Percentiles rank a stretch among this genome's conserved stretches.
Conservation (phyloP, 2,113 vertebrate species). For the Hydrochoerus hydrochaeris region DNA sequence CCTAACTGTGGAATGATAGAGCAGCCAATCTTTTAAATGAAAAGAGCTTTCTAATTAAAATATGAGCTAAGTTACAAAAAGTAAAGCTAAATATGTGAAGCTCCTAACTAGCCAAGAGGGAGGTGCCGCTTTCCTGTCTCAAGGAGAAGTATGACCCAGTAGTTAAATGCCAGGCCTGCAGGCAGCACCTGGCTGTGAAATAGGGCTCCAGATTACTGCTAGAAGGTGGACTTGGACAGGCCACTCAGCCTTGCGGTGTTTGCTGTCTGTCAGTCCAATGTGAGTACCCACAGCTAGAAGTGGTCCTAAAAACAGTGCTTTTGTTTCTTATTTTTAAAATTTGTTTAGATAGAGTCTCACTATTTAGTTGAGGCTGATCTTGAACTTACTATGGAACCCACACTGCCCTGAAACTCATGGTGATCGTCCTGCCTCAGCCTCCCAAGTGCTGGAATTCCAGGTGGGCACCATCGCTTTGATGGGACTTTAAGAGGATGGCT, state of each 20-base stretch:
- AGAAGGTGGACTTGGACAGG: background rate
- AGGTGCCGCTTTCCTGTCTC: background rate
- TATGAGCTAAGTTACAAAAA: background rate
- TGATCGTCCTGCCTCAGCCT: background rate
- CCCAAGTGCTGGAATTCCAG: background rate
- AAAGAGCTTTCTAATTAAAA: background rate
- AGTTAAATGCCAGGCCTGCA: fast-evolving
- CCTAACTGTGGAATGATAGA: background rate
- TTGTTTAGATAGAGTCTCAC: background rate
- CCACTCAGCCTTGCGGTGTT: fast-evolving
- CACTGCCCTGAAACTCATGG: background rate
- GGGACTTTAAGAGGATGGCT: too few species aligned
- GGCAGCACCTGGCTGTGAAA: background rate
- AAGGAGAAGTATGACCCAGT: background rate
- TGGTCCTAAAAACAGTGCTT: background rate
- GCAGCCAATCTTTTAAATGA: background rate
- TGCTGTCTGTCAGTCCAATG: background rate
- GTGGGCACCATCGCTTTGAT: background rate
- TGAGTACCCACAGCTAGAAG: fast-evolving
- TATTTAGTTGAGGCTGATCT: background rate
- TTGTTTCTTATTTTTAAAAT: background rate
- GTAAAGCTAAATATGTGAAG: background rate
- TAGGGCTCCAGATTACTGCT: background rate
- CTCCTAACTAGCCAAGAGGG: background rate
- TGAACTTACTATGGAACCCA: background rate